Evolutionary conservation across 1,140 invertebrate genomes (phyloP).

Genomic region (Drosophila tsacasi): DNA sequence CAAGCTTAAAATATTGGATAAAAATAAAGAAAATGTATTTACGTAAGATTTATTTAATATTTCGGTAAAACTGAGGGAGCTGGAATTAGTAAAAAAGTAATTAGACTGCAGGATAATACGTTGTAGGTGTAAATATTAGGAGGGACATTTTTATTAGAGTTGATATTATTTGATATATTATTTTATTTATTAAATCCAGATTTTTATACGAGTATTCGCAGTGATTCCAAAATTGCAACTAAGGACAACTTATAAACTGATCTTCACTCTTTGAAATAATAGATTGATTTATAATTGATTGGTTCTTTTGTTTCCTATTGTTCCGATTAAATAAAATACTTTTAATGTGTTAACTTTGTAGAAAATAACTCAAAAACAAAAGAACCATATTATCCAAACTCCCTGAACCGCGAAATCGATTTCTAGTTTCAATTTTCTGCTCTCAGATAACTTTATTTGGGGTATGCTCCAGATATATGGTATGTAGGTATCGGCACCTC

Average conservation of each 20-base stretch:
- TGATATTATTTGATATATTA: background rate
- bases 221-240: background rate
- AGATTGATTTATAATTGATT: background rate
- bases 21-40: background rate
- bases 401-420: constrained; percentile 28
- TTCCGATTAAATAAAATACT: background rate
- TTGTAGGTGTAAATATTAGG: background rate
- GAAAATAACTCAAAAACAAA: background rate
- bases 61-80: background rate
- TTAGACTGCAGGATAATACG: too few relatives aligned
- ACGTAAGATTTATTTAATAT: background rate
- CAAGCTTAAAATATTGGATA: constrained; percentile 66
- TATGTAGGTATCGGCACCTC: background rate
- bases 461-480: constrained; percentile 1
- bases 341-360: too few relatives aligned
- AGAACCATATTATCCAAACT: background rate
- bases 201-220: background rate
- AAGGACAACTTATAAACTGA: too few relatives aligned
- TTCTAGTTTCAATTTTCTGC: constrained; percentile 28
- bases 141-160: too few relatives aligned
- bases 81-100: background rate
- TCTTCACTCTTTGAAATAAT: background rate
- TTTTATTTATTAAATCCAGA: background rate
- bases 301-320: background rate
- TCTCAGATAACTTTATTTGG: constrained; percentile 26